These are phyloP conservation scores for Ginglymostoma cirratum DNA, from an alignment of 2,113 vertebrate genomes.

Conservation along the genomic window DNA sequence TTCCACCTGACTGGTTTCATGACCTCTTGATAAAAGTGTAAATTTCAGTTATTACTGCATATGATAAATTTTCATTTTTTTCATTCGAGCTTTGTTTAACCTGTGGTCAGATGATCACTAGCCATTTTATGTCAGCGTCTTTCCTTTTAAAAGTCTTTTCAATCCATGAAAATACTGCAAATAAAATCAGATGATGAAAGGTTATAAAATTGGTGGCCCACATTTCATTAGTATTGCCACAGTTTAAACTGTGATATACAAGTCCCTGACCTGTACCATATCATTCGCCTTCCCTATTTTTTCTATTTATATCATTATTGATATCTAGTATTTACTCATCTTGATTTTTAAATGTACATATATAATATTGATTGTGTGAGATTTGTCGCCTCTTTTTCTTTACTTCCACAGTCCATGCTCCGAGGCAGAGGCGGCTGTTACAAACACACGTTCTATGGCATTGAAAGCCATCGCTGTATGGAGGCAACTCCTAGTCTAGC, in stretches of 20 bases:
- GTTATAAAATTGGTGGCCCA: no score
- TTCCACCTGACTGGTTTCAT: no score
- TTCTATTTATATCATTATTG: background rate
- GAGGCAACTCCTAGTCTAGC: constrained; percentile 89
- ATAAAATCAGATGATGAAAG: no score
- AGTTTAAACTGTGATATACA: background rate
- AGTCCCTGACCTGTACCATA: background rate
- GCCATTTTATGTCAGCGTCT: no score
- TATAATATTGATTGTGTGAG: background rate
- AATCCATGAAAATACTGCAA: no score
- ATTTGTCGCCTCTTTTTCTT: constrained; percentile 31
- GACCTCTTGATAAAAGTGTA: no score
- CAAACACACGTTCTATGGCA: constrained; percentile 93
- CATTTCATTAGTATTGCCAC: no score
- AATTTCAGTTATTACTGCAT: no score
- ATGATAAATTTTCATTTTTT: no score
- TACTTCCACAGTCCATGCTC: constrained; percentile 71
- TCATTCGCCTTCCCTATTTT: background rate
- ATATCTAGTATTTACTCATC: background rate
- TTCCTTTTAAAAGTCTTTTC: no score
- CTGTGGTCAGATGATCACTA: no score
- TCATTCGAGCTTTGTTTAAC: no score
- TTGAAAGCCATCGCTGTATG: constrained; percentile 93
- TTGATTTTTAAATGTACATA: background rate
- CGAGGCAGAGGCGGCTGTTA: constrained; percentile 91